Percentiles rank a stretch among this genome's conserved stretches.
phyloP scores from a whole-genome alignment of 2,888 invertebrate species.

The Lycophotia porphyrea region DNA sequence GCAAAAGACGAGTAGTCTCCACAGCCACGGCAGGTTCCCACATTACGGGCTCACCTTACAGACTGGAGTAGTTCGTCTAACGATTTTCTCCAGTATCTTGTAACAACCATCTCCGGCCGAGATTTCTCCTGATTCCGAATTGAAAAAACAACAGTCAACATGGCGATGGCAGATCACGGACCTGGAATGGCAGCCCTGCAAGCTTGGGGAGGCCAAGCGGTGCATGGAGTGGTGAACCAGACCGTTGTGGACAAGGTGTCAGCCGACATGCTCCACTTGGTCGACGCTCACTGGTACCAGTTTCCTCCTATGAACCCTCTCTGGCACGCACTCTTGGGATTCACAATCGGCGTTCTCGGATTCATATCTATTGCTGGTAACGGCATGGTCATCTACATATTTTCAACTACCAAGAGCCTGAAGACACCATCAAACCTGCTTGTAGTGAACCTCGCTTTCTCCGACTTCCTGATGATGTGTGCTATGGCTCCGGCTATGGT shows the following conservation, averaged over 20 bases:
- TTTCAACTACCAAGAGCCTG: constrained; percentile 92
- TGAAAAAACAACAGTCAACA: constrained; percentile 67
- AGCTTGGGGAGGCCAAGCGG: constrained; percentile 85
- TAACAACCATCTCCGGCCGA: constrained; percentile 84
- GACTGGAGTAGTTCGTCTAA: constrained; percentile 90
- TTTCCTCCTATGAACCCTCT: constrained; percentile 97
- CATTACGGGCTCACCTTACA: constrained; percentile 81
- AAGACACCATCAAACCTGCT: constrained; percentile 97
- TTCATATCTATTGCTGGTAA: constrained; percentile 92
- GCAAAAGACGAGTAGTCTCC: constrained; percentile 85
- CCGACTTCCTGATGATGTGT: constrained; percentile 97
- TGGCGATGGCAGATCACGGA: constrained; percentile 83
- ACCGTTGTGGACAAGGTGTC: constrained; percentile 96
- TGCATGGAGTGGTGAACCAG: constrained; percentile 91
- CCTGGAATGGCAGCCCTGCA: constrained; percentile 86
- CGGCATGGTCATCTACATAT: constrained; percentile 94
- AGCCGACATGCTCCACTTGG: constrained; percentile 93
- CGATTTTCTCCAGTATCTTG: constrained; percentile 91
- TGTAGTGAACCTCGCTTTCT: constrained; percentile 97
- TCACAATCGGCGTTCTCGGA: constrained; percentile 94
- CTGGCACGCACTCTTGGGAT: constrained; percentile 95
- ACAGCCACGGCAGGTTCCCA: constrained; percentile 81
- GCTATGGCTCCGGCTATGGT: constrained; percentile 95
- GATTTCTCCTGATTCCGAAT: constrained; percentile 74
- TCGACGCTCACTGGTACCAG: constrained; percentile 96